Conservation (phyloP, 2,113 vertebrate species). For the Cololabis saira region DNA sequence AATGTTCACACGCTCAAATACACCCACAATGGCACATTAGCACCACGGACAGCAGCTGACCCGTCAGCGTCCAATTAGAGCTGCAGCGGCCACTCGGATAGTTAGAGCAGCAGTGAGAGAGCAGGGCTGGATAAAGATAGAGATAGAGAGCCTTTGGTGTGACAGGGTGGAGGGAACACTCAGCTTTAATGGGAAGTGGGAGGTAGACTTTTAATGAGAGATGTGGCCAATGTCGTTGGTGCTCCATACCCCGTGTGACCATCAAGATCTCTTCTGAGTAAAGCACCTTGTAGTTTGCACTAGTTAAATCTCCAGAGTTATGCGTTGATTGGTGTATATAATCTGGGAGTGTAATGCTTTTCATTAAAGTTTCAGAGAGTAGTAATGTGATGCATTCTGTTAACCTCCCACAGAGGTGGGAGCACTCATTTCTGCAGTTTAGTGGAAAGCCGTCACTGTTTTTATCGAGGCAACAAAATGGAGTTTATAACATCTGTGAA, state of each 20-base stretch:
- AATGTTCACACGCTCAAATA: constrained; percentile 12
- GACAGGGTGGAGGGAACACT: constrained; percentile 43
- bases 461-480: too few species aligned
- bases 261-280: constrained; percentile 57
- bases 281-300: constrained; percentile 52
- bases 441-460: too few species aligned
- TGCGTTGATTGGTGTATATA: constrained; percentile 22
- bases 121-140: constrained; percentile 47
- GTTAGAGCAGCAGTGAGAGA: constrained; percentile 48
- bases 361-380: not conserved
- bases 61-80: constrained; percentile 73
- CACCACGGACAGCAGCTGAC: constrained; percentile 66
- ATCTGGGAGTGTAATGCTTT: constrained; percentile 11
- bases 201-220: constrained; percentile 66
- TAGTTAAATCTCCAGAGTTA: constrained; percentile 34
- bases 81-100: constrained; percentile 62
- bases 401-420: not conserved
- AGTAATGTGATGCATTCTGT: constrained; percentile 6
- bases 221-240: constrained; percentile 32
- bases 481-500: too few species aligned
- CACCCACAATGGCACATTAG: constrained; percentile 54
- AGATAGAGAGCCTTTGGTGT: constrained; percentile 48
- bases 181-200: constrained; percentile 64
- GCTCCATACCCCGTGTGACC: constrained; percentile 38
- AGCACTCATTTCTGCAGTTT: not conserved